Base-by-base conservation (phyloP, 2,797 vertebrate genomes). In the Champsocephalus esox region DNA sequence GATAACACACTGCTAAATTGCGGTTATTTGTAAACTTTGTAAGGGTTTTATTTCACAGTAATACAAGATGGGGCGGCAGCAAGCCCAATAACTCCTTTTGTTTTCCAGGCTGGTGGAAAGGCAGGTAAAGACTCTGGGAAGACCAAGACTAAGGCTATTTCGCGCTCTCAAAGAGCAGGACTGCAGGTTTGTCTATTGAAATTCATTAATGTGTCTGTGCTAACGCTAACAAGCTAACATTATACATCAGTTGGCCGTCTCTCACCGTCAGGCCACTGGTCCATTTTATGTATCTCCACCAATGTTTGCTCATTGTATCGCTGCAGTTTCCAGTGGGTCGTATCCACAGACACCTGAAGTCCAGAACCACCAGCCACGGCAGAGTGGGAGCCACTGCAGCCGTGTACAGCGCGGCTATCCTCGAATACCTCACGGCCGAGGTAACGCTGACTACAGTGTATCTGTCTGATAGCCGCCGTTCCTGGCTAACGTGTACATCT, bases 91-190 rank as follows among this genome's bases (percentile, higher is more conserved):
- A 43, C 21, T 0, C 0, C 64, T 3, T 1, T 1, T 86, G 21
- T 86, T 43, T 75, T 69, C 0, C 84, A 98, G 97, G 97, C 97
- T 93, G 97, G 97, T 61, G 97, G 97, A 1, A 99, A 99, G 90
- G 97, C 97, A 69, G 97, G 97, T 0, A 99, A 99, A 77, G 97
- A 98, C 91, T 98, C 97, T 16, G 97, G 97, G 52, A 99, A 99
- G 93, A 97, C 97, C 72, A 98, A 98, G 92, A 97, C 97, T 2
- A 99, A 99, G 92, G 96, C 97, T 1, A 97, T 99, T 83, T 99
- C 97, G 55, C 97, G 97, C 94, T 99, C 97, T 0, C 97, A 99
- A 93, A 95, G 97, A 93, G 97, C 97, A 24, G 97, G 97, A 21
- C 92, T 99, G 82, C 97, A 99, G 97, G 97, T 98, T 87, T 43